phyloP scores from a whole-genome alignment of 1,140 invertebrate species.

The Drosophila sp. region DNA sequence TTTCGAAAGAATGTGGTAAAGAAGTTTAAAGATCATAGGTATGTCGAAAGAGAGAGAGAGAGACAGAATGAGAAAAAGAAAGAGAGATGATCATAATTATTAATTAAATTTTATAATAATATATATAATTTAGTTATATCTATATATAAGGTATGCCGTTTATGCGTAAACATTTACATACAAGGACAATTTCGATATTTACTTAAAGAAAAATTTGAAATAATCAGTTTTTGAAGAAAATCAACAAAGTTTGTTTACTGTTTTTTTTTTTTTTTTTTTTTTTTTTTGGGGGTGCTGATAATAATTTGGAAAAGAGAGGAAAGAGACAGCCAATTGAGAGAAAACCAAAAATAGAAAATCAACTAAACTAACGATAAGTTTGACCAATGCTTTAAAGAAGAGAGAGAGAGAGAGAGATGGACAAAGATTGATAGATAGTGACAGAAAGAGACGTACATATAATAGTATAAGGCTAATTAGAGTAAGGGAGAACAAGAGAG shows the following conservation, averaged over 20 bases:
- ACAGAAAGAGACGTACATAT: slow-evolving; percentile 6
- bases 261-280: neutral
- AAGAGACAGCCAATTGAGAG: slow-evolving; percentile 43
- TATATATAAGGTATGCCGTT: slow-evolving; percentile 42
- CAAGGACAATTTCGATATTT: slow-evolving; percentile 40
- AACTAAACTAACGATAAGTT: slow-evolving; percentile 41
- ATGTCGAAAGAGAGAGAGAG: slow-evolving; percentile 26
- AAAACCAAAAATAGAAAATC: slow-evolving; percentile 30
- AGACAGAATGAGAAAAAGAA: slow-evolving; percentile 36
- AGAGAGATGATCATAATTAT: slow-evolving; percentile 39
- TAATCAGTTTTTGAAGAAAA: slow-evolving; percentile 1
- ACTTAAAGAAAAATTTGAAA: slow-evolving; percentile 36
- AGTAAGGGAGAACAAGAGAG: slow-evolving; percentile 16
- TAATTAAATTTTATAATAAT: slow-evolving; percentile 40
- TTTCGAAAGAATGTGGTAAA: slow-evolving; percentile 39
- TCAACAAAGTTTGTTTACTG: slow-evolving; percentile 21
- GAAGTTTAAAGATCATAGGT: slow-evolving; percentile 27
- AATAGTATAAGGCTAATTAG: neutral
- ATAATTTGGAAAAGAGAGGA: slow-evolving; percentile 47
- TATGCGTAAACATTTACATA: slow-evolving; percentile 56
- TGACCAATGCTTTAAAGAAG: slow-evolving; percentile 29
- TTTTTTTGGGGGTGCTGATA: slow-evolving; percentile 26
- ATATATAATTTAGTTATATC: slow-evolving; percentile 38
- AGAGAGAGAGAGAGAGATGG: slow-evolving; percentile 20
- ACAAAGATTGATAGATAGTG: slow-evolving; percentile 5